Conservation (phyloP, 2,113 vertebrate species). For the Carlito syrichta region DNA sequence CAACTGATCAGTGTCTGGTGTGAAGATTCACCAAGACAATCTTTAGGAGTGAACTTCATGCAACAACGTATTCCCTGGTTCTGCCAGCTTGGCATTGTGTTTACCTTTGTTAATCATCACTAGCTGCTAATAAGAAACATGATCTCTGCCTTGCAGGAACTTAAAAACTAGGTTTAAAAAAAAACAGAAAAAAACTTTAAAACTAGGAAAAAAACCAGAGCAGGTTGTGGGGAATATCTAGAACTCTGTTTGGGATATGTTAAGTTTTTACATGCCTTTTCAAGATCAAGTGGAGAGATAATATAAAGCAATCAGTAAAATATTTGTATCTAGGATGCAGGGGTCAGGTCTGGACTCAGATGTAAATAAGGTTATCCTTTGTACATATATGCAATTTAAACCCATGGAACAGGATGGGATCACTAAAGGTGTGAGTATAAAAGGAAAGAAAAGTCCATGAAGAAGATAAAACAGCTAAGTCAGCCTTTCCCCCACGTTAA, state of each 20-base stretch:
- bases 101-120: neutral
- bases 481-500: neutral
- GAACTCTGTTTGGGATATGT: neutral
- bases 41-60: neutral
- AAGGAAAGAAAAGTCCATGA: neutral
- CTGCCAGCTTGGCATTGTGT: neutral
- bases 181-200: too few relatives aligned
- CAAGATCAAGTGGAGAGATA: neutral
- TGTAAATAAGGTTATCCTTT: neutral
- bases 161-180: neutral
- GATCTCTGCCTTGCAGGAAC: neutral
- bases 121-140: neutral
- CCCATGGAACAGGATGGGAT: neutral
- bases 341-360: neutral
- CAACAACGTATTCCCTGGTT: neutral
- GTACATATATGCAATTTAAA: neutral
- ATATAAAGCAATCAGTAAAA: neutral
- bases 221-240: rapidly evolving
- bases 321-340: neutral
- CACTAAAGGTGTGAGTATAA: neutral
- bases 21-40: neutral
- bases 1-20: neutral
- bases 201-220: neutral
- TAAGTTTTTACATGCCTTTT: neutral
- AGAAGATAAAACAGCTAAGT: neutral